Evolutionary conservation across 2,113 vertebrate species (phyloP), one percentile per base, ranked within the genome.

Genomic region (Tretioscincus oriximinensis): DNA sequence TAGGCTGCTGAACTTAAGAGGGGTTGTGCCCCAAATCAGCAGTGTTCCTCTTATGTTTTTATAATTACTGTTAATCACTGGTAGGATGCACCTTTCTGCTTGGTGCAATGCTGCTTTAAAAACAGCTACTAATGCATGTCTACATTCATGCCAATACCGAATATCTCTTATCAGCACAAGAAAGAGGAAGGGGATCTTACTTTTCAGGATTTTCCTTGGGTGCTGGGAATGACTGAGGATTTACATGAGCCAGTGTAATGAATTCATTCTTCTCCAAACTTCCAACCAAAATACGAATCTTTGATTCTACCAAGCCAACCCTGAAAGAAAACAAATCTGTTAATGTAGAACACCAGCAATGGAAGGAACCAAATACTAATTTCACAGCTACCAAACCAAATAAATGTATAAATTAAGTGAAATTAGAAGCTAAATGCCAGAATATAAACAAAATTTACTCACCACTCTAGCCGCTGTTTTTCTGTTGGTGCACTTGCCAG

Each of bases 271-370:
- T 96, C 92, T 98, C 97, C 93, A 98, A 90, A 80, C 92, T 96
- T 91, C 96, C 96, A 84, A 99, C 96, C 86, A 97, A 91, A 72
- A 97, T 97, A 85, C 97, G 94, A 88, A 99, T 97, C 94, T 98
- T 98, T 77, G 97, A 99, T 86, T 99, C 97, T 88, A 98, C 96
- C 85, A 97, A 96, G 85, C 97, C 95, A 85, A 97, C 94, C 97
- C 97, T 97, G 92, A 83, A 85, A 69, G 84, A 89, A 93, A 54
- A 85, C 71, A 69, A 68, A 87, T 68, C 76, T 86, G 88, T 84
- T 87, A 91, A 73, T 78, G 88, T 81, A 54, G 74, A 3, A 81
- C 78, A 67, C 11, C 58, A 82, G 47, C 10, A 0, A 21, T 76
- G 74, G 16, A 83, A 21, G 28, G 2, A 67, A 68, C n/a, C 75